Conservation (phyloP, 2,797 vertebrate species). For the Heliangelus exortis region DNA sequence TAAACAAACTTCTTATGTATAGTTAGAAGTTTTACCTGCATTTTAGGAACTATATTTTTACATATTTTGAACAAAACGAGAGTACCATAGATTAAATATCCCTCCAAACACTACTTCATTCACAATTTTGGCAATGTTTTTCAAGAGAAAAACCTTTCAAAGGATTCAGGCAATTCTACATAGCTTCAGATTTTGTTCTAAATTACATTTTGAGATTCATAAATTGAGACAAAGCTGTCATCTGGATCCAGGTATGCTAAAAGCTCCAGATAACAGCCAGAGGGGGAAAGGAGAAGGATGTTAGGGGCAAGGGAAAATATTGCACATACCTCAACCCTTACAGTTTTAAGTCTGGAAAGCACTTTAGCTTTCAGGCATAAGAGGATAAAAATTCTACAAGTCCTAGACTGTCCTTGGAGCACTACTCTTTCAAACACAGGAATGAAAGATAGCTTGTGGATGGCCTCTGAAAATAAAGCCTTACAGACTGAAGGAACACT, state of each 20-base stretch:
- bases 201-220: not conserved
- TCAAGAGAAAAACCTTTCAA: not conserved
- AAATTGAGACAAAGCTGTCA: not conserved
- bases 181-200: not conserved
- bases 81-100: accelerated
- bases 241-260: not conserved
- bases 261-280: not conserved
- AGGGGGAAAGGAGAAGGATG: accelerated
- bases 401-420: not conserved
- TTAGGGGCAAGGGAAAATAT: not conserved
- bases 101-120: not conserved
- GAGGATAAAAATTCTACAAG: not conserved
- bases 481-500: not conserved
- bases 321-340: not conserved
- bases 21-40: not conserved
- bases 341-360: not conserved
- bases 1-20: not conserved
- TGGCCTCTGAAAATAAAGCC: not conserved
- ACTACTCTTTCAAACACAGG: not conserved
- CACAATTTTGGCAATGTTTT: not conserved
- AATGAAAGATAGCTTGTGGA: not conserved
- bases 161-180: not conserved
- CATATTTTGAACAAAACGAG: not conserved
- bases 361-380: not conserved
- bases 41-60: not conserved